Conservation (phyloP, 2,113 vertebrate species). For the Pelecanus crispus region DNA sequence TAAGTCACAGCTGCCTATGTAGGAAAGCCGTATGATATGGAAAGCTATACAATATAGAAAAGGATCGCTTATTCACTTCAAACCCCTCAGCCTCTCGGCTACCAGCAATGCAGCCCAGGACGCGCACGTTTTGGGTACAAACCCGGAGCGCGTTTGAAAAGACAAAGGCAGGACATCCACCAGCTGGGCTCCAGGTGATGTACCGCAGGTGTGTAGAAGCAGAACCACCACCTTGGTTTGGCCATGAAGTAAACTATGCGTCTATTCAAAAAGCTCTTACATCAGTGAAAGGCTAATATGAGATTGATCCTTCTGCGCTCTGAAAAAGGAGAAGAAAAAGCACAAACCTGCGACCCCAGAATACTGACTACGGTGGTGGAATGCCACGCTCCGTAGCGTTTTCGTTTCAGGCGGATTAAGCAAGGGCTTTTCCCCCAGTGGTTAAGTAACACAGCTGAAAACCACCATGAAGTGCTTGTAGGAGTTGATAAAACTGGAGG, state of each 20-base stretch:
- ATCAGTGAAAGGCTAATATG: background rate
- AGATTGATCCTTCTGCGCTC: background rate
- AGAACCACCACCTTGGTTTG: background rate
- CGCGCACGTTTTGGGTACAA: background rate
- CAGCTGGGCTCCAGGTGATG: background rate
- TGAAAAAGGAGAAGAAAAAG: background rate
- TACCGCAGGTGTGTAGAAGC: rapidly evolving
- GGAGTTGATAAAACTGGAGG: background rate
- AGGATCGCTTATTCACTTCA: too few relatives aligned
- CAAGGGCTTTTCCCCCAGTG: background rate
- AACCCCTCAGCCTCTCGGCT: background rate
- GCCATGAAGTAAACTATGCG: background rate
- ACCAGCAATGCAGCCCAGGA: background rate
- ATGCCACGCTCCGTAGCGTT: rapidly evolving
- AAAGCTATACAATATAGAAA: background rate
- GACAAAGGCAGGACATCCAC: background rate
- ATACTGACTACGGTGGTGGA: rapidly evolving
- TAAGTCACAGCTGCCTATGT: background rate
- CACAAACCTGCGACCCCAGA: background rate
- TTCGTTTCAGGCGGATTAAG: background rate
- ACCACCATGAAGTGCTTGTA: background rate
- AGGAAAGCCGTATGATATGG: background rate
- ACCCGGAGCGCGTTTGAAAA: background rate
- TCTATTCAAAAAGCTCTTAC: background rate
- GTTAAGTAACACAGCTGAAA: background rate